A percentile compares a stretch with the other conserved stretches of the same genome.
These are phyloP conservation scores for Drosophila nikananu DNA, from an alignment of 1,140 invertebrate genomes.

Conservation along the genomic window DNA sequence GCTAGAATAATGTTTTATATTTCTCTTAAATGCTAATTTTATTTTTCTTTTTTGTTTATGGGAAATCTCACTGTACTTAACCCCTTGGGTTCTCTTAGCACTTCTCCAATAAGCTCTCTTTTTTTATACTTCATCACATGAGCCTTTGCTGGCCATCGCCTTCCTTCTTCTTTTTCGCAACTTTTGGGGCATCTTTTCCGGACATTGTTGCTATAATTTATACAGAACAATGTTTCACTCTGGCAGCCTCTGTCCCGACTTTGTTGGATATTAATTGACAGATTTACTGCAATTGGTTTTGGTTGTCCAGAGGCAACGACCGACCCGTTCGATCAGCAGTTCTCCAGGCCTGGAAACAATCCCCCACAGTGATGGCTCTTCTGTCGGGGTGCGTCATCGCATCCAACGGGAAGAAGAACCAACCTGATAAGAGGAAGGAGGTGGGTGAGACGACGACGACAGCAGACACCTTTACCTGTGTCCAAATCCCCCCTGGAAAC, in stretches of 20 bases:
- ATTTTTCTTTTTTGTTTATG: too few species aligned
- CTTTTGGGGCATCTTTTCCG: slow-evolving; percentile 27
- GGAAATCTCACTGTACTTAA: not conserved
- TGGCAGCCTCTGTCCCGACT: slow-evolving; percentile 29
- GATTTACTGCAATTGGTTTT: slow-evolving; percentile 75
- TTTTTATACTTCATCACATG: slow-evolving; percentile 1
- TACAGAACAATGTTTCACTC: slow-evolving; percentile 33
- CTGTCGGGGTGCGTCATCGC: slow-evolving; percentile 25
- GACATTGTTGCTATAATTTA: slow-evolving; percentile 38
- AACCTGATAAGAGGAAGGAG: slow-evolving; percentile 12
- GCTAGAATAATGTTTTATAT: too few species aligned
- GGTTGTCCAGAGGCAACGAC: slow-evolving; percentile 59
- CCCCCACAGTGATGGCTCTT: slow-evolving; percentile 1
- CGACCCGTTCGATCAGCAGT: slow-evolving; percentile 42
- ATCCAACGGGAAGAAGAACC: slow-evolving; percentile 7
- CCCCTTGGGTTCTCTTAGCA: not conserved
- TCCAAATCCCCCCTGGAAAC: slow-evolving; percentile 17
- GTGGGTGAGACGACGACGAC: not conserved
- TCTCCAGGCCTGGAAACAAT: slow-evolving; percentile 8
- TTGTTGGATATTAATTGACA: slow-evolving; percentile 67
- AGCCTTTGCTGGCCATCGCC: not conserved
- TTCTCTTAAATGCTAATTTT: not conserved
- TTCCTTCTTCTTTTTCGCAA: slow-evolving; percentile 27
- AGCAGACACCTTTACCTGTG: slow-evolving; percentile 9
- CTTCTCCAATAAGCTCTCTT: not conserved